These are phyloP conservation scores for Misgurnus anguillicaudatus DNA, from an alignment of 2,113 vertebrate genomes.

Conservation along the genomic window DNA sequence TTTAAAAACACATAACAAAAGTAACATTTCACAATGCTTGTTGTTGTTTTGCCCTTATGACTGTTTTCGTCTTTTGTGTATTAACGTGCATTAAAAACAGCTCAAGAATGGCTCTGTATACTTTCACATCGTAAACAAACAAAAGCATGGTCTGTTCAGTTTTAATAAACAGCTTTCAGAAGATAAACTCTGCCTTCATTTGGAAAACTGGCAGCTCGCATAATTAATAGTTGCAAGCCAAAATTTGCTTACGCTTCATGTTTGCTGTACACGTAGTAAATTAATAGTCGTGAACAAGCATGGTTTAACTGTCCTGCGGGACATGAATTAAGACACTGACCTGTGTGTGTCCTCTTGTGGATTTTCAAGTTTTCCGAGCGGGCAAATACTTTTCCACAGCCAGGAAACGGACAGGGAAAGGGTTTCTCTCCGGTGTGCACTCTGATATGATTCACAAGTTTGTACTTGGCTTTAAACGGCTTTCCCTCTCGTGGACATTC, in stretches of 20 bases:
- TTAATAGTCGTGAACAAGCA: background rate
- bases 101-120: background rate
- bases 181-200: background rate
- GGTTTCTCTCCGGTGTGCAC: slow-evolving; percentile 99
- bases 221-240: background rate
- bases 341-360: slow-evolving; percentile 99
- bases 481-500: slow-evolving; percentile 98
- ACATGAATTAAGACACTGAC: slow-evolving; percentile 78
- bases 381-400: slow-evolving; percentile 98
- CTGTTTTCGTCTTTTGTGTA: background rate
- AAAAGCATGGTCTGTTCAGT: background rate
- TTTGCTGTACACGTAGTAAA: background rate
- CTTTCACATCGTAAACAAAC: background rate
- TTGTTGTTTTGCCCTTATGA: background rate
- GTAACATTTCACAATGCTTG: background rate
- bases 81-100: background rate
- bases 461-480: slow-evolving; percentile 99
- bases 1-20: background rate
- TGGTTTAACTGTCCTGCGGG: slow-evolving; percentile 34
- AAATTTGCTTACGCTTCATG: background rate
- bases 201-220: background rate
- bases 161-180: background rate
- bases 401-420: slow-evolving; percentile 97
- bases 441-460: slow-evolving; percentile 99
- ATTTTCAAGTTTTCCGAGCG: slow-evolving; percentile 99